Conservation (phyloP, 2,797 vertebrate species). For the Lutjanus campechanus region DNA sequence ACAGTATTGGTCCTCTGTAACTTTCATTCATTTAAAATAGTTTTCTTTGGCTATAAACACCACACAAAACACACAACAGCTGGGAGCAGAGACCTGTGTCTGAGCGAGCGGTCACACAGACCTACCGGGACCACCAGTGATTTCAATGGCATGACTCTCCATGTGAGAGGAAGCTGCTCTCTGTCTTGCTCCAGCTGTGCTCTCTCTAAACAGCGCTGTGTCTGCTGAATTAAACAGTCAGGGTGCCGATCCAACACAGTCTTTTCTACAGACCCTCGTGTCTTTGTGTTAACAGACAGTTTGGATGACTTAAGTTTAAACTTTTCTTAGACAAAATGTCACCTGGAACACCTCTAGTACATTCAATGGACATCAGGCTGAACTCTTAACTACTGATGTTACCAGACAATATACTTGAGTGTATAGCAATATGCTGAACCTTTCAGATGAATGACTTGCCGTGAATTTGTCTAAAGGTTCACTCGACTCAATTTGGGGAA, state of each 20-base stretch:
- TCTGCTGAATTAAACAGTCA: conserved; percentile 32
- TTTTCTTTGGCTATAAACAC: conserved; percentile 74
- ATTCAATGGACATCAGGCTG: too few relatives aligned
- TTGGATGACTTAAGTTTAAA: conserved; percentile 22
- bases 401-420: background rate
- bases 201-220: conserved; percentile 60
- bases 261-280: background rate
- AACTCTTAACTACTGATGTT: background rate
- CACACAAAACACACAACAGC: conserved; percentile 21
- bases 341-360: background rate
- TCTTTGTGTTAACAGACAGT: conserved; percentile 10
- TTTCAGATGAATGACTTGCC: background rate
- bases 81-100: conserved; percentile 32
- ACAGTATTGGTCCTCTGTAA: conserved; percentile 43
- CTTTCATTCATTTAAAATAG: conserved; percentile 35
- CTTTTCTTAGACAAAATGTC: conserved; percentile 5
- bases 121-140: background rate
- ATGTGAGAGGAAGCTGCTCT: conserved; percentile 20
- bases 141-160: background rate
- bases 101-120: background rate
- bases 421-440: background rate
- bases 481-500: background rate
- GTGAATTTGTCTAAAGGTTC: background rate
- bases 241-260: conserved; percentile 6
- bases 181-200: conserved; percentile 48